A percentile compares a stretch with the other conserved stretches of the same genome.
Evolutionary conservation across 2,888 invertebrate genomes (phyloP).

Genomic region (Ophion ventricosus): DNA sequence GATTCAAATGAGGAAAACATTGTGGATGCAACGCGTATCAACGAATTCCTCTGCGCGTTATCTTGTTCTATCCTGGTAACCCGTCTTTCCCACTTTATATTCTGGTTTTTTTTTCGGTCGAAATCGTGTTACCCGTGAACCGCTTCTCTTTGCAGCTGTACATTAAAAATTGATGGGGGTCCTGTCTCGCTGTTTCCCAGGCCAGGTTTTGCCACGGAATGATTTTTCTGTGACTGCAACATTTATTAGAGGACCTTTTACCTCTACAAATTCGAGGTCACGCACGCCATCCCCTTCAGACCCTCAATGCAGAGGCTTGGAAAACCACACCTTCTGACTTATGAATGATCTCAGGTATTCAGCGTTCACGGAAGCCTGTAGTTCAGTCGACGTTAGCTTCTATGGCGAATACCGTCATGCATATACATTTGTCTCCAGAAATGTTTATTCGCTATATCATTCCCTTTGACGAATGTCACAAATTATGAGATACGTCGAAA

Average conservation of each 20-base stretch:
- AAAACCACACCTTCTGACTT: constrained; percentile 43
- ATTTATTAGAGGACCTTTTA: constrained; percentile 51
- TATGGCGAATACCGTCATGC: neutral
- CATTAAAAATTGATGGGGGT: constrained; percentile 19
- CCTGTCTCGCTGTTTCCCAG: constrained; percentile 1
- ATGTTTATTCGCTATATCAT: constrained; percentile 26
- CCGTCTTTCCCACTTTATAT: neutral
- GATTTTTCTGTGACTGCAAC: constrained; percentile 22
- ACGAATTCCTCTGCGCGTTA: constrained; percentile 35
- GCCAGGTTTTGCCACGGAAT: neutral
- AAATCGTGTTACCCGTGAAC: neutral
- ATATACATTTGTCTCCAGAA: constrained; percentile 42
- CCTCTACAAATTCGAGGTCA: constrained; percentile 57
- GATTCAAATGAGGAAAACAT: constrained; percentile 36
- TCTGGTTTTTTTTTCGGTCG: neutral
- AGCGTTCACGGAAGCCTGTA: constrained; percentile 3
- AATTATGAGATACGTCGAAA: constrained; percentile 25
- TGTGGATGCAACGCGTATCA: constrained; percentile 38
- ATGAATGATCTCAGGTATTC: constrained; percentile 49
- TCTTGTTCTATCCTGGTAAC: constrained; percentile 22
- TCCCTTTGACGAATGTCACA: constrained; percentile 46
- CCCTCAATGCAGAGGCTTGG: constrained; percentile 11
- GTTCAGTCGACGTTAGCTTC: constrained; percentile 16
- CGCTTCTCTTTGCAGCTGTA: neutral
- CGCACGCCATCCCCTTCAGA: constrained; percentile 33